phyloP scores from a whole-genome alignment of 2,888 invertebrate species.

The Abrostola tripartita region DNA sequence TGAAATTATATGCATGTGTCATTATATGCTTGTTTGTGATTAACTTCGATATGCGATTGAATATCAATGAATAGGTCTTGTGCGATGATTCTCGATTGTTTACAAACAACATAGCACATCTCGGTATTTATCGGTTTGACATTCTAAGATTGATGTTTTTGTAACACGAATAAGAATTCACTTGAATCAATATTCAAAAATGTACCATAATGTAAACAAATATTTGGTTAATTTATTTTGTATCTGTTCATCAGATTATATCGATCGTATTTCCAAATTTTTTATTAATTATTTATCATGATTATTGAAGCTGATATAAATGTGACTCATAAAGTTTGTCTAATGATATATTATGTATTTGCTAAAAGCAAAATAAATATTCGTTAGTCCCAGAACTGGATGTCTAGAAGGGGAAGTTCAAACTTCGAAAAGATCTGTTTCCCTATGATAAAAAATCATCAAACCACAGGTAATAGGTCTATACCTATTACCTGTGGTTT shows the following conservation, averaged over 20 bases:
- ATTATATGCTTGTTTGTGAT: slow-evolving; percentile 45
- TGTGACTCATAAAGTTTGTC: too few relatives aligned
- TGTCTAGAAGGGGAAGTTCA: too few relatives aligned
- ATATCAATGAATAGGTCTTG: slow-evolving; percentile 29
- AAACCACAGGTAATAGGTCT: too few relatives aligned
- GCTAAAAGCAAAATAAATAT: too few relatives aligned
- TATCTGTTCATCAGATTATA: neutral
- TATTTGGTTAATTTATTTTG: too few relatives aligned
- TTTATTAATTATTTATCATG: neutral
- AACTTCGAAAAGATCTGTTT: too few relatives aligned
- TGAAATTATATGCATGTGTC: slow-evolving; percentile 15
- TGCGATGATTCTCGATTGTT: slow-evolving; percentile 54
- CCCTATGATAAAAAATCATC: too few relatives aligned
- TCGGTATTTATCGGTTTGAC: slow-evolving; percentile 21
- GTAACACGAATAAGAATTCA: slow-evolving; percentile 8
- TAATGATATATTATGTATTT: too few relatives aligned
- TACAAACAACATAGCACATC: slow-evolving; percentile 31
- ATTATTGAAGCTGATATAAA: slow-evolving; percentile 6
- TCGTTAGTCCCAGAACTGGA: too few relatives aligned
- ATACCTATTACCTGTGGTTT: too few relatives aligned
- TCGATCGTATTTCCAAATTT: neutral
- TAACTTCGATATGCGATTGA: slow-evolving; percentile 29
- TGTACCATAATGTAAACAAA: neutral
- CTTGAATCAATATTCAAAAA: neutral
- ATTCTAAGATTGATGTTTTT: slow-evolving; percentile 16